Conservation (phyloP, 2,797 vertebrate genomes). For the Zenarchopterus dispar region DNA sequence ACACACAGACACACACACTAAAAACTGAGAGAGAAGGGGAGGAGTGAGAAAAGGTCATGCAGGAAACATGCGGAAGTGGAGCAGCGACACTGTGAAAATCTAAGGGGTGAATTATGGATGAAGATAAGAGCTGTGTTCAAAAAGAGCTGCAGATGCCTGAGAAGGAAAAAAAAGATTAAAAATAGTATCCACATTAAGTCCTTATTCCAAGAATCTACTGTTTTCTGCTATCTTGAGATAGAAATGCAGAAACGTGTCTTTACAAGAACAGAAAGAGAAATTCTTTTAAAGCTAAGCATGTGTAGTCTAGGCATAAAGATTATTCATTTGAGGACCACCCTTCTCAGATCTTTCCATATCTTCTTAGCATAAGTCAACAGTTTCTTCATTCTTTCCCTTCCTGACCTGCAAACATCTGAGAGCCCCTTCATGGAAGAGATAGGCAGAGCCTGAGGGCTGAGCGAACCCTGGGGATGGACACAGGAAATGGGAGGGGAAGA, state of each 20-base stretch:
- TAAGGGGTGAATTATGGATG: slow-evolving; percentile 72
- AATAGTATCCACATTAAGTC: slow-evolving; percentile 11
- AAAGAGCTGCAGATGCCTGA: slow-evolving; percentile 62
- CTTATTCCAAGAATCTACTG: slow-evolving; percentile 33
- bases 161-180: slow-evolving; percentile 26
- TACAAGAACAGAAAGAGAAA: slow-evolving; percentile 7
- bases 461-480: slow-evolving; percentile 51
- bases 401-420: slow-evolving; percentile 64
- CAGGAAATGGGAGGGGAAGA: slow-evolving; percentile 63
- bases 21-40: slow-evolving; percentile 35
- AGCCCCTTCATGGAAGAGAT: slow-evolving; percentile 44
- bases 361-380: slow-evolving; percentile 51
- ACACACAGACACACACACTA: slow-evolving; percentile 12
- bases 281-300: neutral
- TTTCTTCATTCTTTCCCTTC: slow-evolving; percentile 64
- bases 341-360: slow-evolving; percentile 43
- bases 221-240: slow-evolving; percentile 27
- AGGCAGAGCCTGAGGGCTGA: slow-evolving; percentile 29
- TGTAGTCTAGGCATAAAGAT: slow-evolving; percentile 2
- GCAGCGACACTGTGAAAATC: slow-evolving; percentile 41
- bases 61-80: slow-evolving; percentile 66
- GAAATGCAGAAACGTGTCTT: slow-evolving; percentile 44
- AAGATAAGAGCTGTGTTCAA: slow-evolving; percentile 46
- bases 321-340: slow-evolving; percentile 28
- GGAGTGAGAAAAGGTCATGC: slow-evolving; percentile 54